Base-by-base conservation (phyloP, 2,113 vertebrate genomes). In the Sander lucioperca region DNA sequence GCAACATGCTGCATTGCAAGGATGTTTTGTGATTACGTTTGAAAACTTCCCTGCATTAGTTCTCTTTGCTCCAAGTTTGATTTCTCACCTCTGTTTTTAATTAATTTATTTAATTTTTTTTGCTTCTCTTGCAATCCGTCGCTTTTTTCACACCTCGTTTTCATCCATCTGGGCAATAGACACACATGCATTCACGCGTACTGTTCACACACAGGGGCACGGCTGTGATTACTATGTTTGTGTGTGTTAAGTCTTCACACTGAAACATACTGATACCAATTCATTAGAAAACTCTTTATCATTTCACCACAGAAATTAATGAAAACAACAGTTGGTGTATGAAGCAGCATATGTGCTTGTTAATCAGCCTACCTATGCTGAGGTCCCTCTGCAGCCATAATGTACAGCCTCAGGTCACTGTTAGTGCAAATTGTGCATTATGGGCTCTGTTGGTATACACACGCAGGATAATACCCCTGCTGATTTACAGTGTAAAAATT, bases 251-350 rank as follows among this genome's bases (percentile, higher is more conserved):
- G 0, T 74, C 15, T 77, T 64, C 50, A 57, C 59, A 25, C 72
- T 50, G 13, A 69, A 73, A 53, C 43, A 48, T 43, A 25, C 19
- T 65, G 72, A 48, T 65, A 74, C 30, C 14, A 19, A 33, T 75
- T 65, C 33, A 71, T 77, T 50, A 74, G 14, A 45, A 58, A 82
- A 69, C 48, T 79, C 70, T 76, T 82, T 67, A 75, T 86, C 59
- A 83, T 70, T 69, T 48, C 25, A 59, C 67, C 12, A 48, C 23
- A 33, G 30, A 48, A 77, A 65, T 82, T 0, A 74, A 59, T 77
- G 47, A 83, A 83, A 84, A 80, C 68, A 88, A 84, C 75, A 89
- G 74, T 87, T 84, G 87, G 68, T 58, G 72, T 45, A 33, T 33
- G 58, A 51, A 21, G 53, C 48, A 77, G 48, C 79, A 80, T 72